Evolutionary conservation across 2,797 vertebrate species (phyloP), one percentile per base, ranked within the genome.

Genomic region (Sebastes wilsoni): DNA sequence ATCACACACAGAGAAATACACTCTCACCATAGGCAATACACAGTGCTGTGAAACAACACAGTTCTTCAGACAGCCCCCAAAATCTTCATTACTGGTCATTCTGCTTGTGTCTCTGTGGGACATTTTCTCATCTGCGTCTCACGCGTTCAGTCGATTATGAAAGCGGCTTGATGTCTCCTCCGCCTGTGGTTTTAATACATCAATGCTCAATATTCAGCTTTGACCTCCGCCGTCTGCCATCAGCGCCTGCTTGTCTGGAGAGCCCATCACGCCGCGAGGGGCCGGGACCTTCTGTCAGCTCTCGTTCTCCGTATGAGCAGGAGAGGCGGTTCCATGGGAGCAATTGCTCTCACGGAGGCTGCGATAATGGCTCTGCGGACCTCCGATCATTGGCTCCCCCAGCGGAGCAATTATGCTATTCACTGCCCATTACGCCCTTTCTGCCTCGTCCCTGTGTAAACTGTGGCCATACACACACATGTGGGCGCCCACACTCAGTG

Each of bases 211-310:
- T 75, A 75, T 79, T 86, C 72, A 70, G 84, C 78, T 75, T 79
- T 89, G 89, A 88, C 86, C 88, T 85, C 76, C 4, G 32, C 66
- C 60, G 38, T 77, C 78, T 62, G 72, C 78, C 82, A 82, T 87
- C 82, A 87, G 77, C 22, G 54, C n/a, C 54, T 70, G 66, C 78
- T 86, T 81, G 85, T 85, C 72, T 88, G 70, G 65, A 90, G 88
- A 79, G 73, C 73, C 81, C 73, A 79, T 88, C 84, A 64, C 64
- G 12, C 77, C 10, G 46, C 32, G 69, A 81, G 84, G 81, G 87
- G 73, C 80, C 22, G 34, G 42, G 70, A 60, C 72, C 59, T 28
- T 58, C 75, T 87, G 83, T 91, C 87, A 81, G 74, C 75, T 80
- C 68, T 79, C 1, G 7, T 87, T 84, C 69, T 73, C 70, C 32